A percentile compares a stretch with the other conserved stretches of the same genome.
Conservation (phyloP, 2,797 vertebrate species). For the Poeciliopsis presidionis region DNA sequence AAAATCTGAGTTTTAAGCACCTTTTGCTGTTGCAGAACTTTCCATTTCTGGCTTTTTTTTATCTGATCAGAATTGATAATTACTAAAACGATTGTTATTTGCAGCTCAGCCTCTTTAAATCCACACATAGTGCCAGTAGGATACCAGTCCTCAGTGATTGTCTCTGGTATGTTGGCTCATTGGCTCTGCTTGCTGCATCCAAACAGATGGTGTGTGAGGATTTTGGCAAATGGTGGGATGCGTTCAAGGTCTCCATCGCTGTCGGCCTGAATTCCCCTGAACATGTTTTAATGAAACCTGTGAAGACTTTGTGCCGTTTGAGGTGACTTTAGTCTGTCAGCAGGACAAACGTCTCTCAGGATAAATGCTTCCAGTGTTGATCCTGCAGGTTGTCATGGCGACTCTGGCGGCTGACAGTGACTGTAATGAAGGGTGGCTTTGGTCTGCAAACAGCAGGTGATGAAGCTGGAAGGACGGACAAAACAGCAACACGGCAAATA, state of each 20-base stretch:
- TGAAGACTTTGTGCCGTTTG: background rate
- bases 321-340: background rate
- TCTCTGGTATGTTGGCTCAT: background rate
- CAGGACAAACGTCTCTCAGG: conserved; percentile 10
- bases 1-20: no score
- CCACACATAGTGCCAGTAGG: background rate
- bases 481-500: background rate
- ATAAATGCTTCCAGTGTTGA: conserved; percentile 10
- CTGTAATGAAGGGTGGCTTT: conserved; percentile 43
- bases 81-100: no score
- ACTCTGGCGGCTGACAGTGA: conserved; percentile 39
- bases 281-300: background rate
- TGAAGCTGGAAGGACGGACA: background rate
- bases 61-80: no score
- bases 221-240: background rate
- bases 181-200: background rate
- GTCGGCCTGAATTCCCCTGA: background rate
- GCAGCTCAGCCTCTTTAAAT: background rate
- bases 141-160: background rate
- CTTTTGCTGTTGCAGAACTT: no score
- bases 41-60: no score
- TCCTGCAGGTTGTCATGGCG: conserved; percentile 6
- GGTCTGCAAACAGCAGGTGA: conserved; percentile 24
- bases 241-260: background rate
- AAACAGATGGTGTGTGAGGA: background rate